Conservation (phyloP, 2,888 invertebrate species). For the Athrips mouffetella region DNA sequence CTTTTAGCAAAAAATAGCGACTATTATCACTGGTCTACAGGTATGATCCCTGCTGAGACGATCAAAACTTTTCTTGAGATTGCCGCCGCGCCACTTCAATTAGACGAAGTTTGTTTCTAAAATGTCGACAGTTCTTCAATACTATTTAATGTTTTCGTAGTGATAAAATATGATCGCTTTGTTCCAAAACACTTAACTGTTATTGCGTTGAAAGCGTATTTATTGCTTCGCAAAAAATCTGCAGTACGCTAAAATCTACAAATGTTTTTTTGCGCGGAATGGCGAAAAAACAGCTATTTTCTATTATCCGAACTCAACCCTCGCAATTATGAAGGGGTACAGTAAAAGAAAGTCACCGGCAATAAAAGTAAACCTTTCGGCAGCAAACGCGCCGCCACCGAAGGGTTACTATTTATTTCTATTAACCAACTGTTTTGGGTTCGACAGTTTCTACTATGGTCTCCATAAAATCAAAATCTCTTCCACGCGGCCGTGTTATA, state of each 20-base stretch:
- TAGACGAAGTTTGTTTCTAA: no score
- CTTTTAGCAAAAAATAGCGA: slow-evolving; percentile 40
- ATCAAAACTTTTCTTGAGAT: slow-evolving; percentile 52
- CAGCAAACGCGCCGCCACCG: slow-evolving; percentile 64
- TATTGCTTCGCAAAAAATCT: slow-evolving; percentile 17
- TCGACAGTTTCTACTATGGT: slow-evolving; percentile 45
- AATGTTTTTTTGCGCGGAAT: slow-evolving; percentile 45
- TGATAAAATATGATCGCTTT: no score
- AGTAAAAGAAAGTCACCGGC: slow-evolving; percentile 65
- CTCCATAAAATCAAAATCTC: slow-evolving; percentile 49
- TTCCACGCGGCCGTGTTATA: slow-evolving; percentile 43
- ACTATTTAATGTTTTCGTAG: no score
- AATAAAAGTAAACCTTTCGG: slow-evolving; percentile 75
- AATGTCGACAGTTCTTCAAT: no score
- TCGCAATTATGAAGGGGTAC: slow-evolving; percentile 69
- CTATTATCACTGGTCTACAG: slow-evolving; percentile 40
- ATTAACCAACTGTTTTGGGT: slow-evolving; percentile 59
- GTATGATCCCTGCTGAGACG: slow-evolving; percentile 54
- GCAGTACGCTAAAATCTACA: slow-evolving; percentile 41
- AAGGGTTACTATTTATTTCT: slow-evolving; percentile 73
- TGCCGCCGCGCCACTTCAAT: neutral
- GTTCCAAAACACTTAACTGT: no score
- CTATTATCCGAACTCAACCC: slow-evolving; percentile 55
- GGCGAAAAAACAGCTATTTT: slow-evolving; percentile 45
- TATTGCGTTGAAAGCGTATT: slow-evolving; percentile 4